phyloP scores from a whole-genome alignment of 1,140 invertebrate species.

The Dufourea novaeangliae region DNA sequence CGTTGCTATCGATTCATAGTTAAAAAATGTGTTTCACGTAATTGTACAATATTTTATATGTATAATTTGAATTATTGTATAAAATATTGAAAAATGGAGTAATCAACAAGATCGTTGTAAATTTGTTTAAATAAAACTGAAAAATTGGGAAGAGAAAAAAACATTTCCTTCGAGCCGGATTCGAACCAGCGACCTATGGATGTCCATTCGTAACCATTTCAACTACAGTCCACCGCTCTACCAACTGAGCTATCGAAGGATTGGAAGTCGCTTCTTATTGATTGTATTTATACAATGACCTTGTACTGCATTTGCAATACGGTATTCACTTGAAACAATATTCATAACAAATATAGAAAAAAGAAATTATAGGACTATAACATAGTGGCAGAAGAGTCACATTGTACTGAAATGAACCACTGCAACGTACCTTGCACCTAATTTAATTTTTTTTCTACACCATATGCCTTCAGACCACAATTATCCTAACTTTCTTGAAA shows the following conservation, averaged over 20 bases:
- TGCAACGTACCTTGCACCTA: no score
- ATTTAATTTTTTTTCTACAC: no score
- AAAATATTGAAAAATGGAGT: not conserved
- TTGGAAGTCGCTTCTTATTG: not conserved
- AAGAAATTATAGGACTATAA: not conserved
- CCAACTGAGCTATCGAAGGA: constrained; percentile 93
- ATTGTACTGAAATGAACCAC: no score
- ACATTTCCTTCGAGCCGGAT: constrained; percentile 70
- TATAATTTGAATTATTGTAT: not conserved
- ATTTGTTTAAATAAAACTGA: constrained; percentile 9
- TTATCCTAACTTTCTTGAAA: no score
- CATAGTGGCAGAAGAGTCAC: not conserved
- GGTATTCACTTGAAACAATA: not conserved
- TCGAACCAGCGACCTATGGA: constrained; percentile 74
- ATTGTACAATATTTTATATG: not conserved
- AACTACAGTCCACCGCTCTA: constrained; percentile 94
- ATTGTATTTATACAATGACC: fast-evolving
- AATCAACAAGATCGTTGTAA: not conserved
- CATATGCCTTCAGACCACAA: no score
- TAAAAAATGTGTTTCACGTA: not conserved
- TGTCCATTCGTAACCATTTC: constrained; percentile 39
- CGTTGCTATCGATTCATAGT: not conserved
- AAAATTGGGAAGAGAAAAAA: constrained; percentile 12
- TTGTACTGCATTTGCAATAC: no score
- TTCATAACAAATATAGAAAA: no score